phyloP scores from a whole-genome alignment of 2,113 vertebrate genomes.

The Periophthalmodon schlosseri region DNA sequence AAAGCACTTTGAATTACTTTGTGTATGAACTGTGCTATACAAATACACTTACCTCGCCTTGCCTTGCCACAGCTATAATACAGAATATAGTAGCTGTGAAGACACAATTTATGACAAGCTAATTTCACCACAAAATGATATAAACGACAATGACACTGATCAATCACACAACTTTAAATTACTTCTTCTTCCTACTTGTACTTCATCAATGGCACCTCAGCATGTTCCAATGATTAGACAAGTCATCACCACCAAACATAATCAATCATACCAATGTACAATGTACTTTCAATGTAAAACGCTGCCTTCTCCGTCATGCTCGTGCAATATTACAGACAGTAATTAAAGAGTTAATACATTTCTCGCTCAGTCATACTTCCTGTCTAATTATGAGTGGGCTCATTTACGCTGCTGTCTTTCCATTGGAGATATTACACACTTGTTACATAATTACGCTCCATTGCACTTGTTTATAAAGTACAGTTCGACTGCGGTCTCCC shows the following conservation, averaged over 20 bases:
- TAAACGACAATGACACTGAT: not conserved
- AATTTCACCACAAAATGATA: not conserved
- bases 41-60: no score
- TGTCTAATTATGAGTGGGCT: slow-evolving; percentile 27
- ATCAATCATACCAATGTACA: slow-evolving; percentile 6
- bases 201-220: not conserved
- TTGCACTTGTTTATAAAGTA: slow-evolving; percentile 49
- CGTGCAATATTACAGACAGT: not conserved
- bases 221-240: not conserved
- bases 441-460: slow-evolving; percentile 55
- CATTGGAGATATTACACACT: slow-evolving; percentile 44
- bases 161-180: not conserved
- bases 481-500: slow-evolving; percentile 34
- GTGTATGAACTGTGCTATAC: no score
- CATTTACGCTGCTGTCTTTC: slow-evolving; percentile 30
- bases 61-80: not conserved
- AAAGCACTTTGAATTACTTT: no score
- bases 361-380: slow-evolving; percentile 24
- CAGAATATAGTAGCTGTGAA: not conserved
- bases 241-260: not conserved
- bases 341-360: slow-evolving; percentile 3
- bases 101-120: not conserved
- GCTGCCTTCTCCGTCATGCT: slow-evolving; percentile 5
- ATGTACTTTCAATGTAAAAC: slow-evolving; percentile 10
- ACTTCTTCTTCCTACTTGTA: not conserved